Evolutionary conservation across 2,113 vertebrate genomes (phyloP).

Genomic region (Rhinopomastus cyanomelas): DNA sequence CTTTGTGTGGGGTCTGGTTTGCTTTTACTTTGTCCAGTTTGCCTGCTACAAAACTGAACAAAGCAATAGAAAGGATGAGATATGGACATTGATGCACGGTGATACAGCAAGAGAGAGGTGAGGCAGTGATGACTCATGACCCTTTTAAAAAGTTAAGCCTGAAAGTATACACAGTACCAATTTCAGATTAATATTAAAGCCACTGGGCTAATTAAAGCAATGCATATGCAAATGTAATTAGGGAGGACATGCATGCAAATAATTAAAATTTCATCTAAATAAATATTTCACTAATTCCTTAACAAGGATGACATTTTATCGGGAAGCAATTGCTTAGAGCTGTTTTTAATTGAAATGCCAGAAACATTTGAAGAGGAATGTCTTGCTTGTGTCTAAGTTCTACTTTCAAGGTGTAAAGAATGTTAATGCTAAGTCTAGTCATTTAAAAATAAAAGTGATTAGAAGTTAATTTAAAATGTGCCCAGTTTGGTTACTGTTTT

Average conservation of each 20-base stretch:
- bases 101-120: neutral
- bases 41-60: neutral
- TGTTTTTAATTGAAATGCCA: neutral
- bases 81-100: neutral
- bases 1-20: too few species aligned
- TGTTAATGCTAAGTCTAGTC: neutral
- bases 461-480: neutral
- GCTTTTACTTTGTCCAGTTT: neutral
- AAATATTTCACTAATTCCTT: conserved; percentile 36
- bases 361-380: neutral
- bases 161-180: neutral
- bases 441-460: neutral
- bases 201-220: neutral
- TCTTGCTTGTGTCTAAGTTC: neutral
- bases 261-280: neutral
- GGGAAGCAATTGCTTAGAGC: neutral
- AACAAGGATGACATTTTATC: conserved; percentile 27
- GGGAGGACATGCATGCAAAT: neutral
- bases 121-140: neutral
- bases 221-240: conserved; percentile 49
- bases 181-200: neutral
- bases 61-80: neutral
- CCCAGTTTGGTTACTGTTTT: neutral
- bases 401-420: neutral
- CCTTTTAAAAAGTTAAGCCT: neutral